Evolutionary conservation across 2,797 vertebrate genomes (phyloP).

Genomic region (Lutra lutra): DNA sequence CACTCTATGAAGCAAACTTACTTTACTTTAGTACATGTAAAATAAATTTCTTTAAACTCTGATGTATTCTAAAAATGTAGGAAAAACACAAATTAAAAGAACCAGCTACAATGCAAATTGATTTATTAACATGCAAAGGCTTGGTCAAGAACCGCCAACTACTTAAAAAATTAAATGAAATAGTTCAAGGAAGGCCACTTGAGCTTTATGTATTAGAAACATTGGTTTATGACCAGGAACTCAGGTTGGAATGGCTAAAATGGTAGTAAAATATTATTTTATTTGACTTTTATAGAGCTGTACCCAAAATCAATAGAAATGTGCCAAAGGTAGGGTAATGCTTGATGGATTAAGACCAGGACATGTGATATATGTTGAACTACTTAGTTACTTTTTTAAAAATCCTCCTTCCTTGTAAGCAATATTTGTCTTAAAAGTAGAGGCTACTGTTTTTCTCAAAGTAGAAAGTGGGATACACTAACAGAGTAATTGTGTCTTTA

Average conservation of each 20-base stretch:
- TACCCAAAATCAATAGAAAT: conserved; percentile 51
- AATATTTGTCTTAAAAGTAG: not conserved
- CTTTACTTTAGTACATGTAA: not conserved
- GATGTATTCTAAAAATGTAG: conserved; percentile 12
- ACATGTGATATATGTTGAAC: conserved; percentile 21
- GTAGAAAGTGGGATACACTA: not conserved
- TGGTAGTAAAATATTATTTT: conserved; percentile 59
- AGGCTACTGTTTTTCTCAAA: not conserved
- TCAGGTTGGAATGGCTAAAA: conserved; percentile 53
- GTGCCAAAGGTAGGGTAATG: conserved; percentile 49
- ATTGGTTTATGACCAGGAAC: conserved; percentile 46
- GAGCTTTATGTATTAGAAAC: conserved; percentile 47
- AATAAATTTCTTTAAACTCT: not conserved
- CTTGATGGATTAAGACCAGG: conserved; percentile 7
- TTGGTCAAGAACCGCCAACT: not conserved
- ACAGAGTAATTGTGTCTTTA: not conserved
- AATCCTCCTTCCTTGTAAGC: not conserved
- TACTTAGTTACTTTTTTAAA: conserved; percentile 23
- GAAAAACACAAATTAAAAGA: not conserved
- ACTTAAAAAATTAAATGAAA: not conserved
- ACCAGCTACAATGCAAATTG: not conserved
- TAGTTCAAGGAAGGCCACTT: conserved; percentile 56
- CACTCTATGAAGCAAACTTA: not conserved
- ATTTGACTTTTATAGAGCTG: conserved; percentile 60
- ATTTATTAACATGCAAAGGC: conserved; percentile 20